Evolutionary conservation across 2,888 invertebrate genomes (phyloP), one percentile per base, ranked within the genome.

Genomic region (Ditylenchus weischeri): DNA sequence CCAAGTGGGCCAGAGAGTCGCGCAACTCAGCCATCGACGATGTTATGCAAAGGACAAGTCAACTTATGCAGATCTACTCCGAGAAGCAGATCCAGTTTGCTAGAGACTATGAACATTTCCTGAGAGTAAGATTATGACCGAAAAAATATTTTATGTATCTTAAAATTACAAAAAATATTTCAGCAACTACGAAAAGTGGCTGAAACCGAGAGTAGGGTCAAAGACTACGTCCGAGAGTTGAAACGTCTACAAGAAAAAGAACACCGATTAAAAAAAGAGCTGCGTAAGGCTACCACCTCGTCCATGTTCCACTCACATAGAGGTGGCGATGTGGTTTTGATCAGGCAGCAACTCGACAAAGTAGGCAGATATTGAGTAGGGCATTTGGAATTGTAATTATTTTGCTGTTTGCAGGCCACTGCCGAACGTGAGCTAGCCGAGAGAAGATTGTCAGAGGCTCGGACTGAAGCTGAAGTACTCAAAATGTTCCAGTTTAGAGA

Each of bases 401-500:
- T 23, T 2, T 15, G 11, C 10, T 18, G 2, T 23, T 54, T 54
- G 11, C 3, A 62, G 47, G 47, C 47, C 5, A 29, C 38, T 11
- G 50, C 19, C 29, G 72, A 74, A 19, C 58, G 49, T 15, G 75
- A 73, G 57, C 11, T 63, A 5, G 75, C 68, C 0, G 68, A 70
- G 49, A 48, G 68, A 6, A 23, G 59, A 43, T 50, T 74, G 60
- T 36, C 58, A 10, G 69, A 68, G 36, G 66, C 71, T 29, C 66
- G 66, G 3, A 57, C 57, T 8, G 76, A 75, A 47, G 59, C 64
- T 50, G 75, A 75, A 57, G 75, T 75, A 29, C 64, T 74, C 64
- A 75, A 75, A 57, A 75, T 75, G 75, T 72, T 74, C 50, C 69
- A 62, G 18, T 75, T 76, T 35, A 64, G 75, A 18, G 51, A 64